phyloP scores from a whole-genome alignment of 2,797 vertebrate species.

The Nothura maculosa region DNA sequence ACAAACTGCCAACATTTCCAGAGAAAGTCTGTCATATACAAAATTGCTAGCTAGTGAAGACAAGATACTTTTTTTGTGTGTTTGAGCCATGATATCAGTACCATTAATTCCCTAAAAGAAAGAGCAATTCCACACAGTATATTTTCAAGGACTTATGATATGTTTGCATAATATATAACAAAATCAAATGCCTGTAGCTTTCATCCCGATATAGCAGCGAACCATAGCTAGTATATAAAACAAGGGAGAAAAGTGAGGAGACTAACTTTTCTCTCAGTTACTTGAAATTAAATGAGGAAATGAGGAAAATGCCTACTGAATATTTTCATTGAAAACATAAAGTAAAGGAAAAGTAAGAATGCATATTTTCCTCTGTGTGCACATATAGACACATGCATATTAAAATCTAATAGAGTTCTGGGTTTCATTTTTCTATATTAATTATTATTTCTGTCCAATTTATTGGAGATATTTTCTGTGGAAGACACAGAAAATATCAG shows the following conservation, averaged over 20 bases:
- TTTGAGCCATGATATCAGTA: background rate
- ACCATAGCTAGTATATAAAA: background rate
- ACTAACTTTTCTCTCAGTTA: background rate
- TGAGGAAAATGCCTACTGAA: background rate
- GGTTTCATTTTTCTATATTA: background rate
- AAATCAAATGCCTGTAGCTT: background rate
- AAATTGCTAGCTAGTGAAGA: constrained; percentile 4
- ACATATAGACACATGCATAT: background rate
- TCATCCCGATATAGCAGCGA: background rate
- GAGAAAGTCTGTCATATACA: background rate
- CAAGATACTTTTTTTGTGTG: background rate
- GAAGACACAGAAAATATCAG: background rate
- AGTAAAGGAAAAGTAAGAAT: background rate
- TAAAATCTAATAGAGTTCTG: background rate
- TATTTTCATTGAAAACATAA: background rate
- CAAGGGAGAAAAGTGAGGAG: background rate
- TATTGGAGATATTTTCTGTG: background rate
- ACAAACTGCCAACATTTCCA: background rate
- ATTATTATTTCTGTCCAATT: background rate
- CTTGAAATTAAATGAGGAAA: background rate
- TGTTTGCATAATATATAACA: background rate
- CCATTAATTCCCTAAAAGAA: background rate
- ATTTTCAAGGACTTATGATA: background rate
- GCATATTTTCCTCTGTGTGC: background rate
- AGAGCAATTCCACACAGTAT: background rate